These are phyloP conservation scores for Thalpophila matura DNA, from an alignment of 2,888 invertebrate genomes.

Conservation along the genomic window DNA sequence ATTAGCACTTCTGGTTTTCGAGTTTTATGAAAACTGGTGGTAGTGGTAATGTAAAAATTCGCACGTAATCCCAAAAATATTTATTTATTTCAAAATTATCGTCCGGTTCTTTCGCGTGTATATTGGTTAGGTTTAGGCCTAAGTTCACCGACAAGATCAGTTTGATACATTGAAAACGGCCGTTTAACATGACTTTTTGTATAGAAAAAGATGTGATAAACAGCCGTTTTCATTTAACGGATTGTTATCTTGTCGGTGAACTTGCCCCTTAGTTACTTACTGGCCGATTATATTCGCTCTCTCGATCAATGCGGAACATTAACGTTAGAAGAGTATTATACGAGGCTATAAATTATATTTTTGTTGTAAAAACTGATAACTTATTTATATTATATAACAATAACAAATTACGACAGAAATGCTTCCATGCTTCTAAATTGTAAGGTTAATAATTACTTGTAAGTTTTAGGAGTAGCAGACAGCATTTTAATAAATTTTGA, in stretches of 20 bases:
- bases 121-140: conserved; percentile 37
- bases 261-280: conserved; percentile 30
- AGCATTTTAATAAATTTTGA: conserved; percentile 41
- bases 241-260: too few relatives aligned
- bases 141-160: too few relatives aligned
- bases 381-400: conserved; percentile 44
- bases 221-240: too few relatives aligned
- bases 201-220: too few relatives aligned
- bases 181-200: too few relatives aligned
- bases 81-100: conserved; percentile 45
- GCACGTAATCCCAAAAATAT: conserved; percentile 35
- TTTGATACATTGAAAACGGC: too few relatives aligned
- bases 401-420: conserved; percentile 54
- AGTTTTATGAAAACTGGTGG: conserved; percentile 60
- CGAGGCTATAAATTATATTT: conserved; percentile 63
- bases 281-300: conserved; percentile 40
- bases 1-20: conserved; percentile 68
- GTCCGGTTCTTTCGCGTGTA: conserved; percentile 8
- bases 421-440: conserved; percentile 54
- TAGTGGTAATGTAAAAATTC: conserved; percentile 56
- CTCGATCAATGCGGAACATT: conserved; percentile 56
- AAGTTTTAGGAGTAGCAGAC: conserved; percentile 34
- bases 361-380: conserved; percentile 43
- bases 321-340: conserved; percentile 43
- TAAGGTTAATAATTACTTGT: conserved; percentile 40